A percentile compares a stretch with the other conserved stretches of the same genome.
These are phyloP conservation scores for Xestia rhomboidea DNA, from an alignment of 2,888 invertebrate genomes.

Conservation along the genomic window DNA sequence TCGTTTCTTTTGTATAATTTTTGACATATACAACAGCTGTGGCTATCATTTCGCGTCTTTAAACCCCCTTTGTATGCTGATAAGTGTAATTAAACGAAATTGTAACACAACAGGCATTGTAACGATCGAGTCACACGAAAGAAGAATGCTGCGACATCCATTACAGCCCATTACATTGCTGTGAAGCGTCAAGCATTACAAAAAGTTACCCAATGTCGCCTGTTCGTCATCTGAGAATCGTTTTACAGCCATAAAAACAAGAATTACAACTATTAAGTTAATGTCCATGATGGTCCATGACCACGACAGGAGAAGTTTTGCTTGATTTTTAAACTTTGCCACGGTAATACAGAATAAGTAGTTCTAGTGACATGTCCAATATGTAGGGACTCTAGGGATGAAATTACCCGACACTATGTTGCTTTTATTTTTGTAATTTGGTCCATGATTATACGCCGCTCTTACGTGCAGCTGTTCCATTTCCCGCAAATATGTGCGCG, in stretches of 20 bases:
- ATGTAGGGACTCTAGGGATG: not conserved
- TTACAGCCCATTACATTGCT: conserved; percentile 71
- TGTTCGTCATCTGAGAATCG: conserved; percentile 66
- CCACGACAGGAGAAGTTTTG: conserved; percentile 37
- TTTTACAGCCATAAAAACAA: conserved; percentile 71
- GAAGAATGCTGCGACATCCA: conserved; percentile 69
- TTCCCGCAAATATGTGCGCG: not conserved
- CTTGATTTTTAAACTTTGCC: conserved; percentile 27
- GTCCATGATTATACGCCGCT: not conserved
- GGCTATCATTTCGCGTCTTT: conserved; percentile 14
- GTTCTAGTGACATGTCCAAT: not conserved
- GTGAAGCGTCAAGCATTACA: conserved; percentile 70
- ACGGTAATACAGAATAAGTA: conserved; percentile 16
- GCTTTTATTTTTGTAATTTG: conserved; percentile 17
- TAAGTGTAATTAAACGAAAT: conserved; percentile 65
- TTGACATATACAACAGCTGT: not conserved
- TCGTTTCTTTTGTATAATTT: not conserved
- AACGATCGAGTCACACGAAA: conserved; percentile 40
- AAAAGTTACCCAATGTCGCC: conserved; percentile 61
- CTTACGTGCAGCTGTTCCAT: conserved; percentile 13
- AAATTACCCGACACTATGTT: not conserved
- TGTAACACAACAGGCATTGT: conserved; percentile 41
- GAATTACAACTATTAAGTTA: conserved; percentile 72
- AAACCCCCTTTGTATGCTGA: conserved; percentile 36
- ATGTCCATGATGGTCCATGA: conserved; percentile 60